Conservation (phyloP, 2,113 vertebrate species). For the Mobula birostris region DNA sequence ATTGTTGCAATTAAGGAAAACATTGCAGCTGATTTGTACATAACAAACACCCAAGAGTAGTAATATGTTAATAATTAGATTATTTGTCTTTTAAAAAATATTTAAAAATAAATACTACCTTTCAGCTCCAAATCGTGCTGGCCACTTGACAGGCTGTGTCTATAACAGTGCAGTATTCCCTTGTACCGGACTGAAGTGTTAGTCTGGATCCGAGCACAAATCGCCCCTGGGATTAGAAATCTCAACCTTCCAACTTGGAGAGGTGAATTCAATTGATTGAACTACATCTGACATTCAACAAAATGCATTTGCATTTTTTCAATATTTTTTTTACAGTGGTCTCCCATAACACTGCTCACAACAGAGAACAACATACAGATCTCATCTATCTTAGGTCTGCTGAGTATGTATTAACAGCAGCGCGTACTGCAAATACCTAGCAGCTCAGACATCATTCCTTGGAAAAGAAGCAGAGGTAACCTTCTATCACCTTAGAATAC, state of each 20-base stretch:
- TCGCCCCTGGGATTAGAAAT: not conserved
- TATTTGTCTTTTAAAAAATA: not conserved
- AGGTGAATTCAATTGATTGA: not conserved
- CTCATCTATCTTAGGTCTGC: not conserved
- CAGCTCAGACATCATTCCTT: not conserved
- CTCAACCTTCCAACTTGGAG: not conserved
- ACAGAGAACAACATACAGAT: not conserved
- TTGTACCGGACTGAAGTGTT: not conserved
- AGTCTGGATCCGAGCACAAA: not conserved
- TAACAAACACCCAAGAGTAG: not conserved
- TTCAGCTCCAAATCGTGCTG: not conserved
- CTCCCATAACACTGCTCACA: not conserved
- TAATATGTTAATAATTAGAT: not conserved
- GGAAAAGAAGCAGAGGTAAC: not conserved
- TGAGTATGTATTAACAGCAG: not conserved
- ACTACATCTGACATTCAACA: no score
- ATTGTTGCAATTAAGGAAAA: not conserved
- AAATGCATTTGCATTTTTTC: not conserved
- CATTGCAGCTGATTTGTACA: not conserved
- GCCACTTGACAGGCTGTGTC: not conserved
- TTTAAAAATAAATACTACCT: not conserved
- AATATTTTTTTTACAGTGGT: not conserved
- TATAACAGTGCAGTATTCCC: not conserved
- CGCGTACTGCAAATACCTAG: not conserved
- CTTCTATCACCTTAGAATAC: no score